Conservation (phyloP, 1,140 invertebrate genomes). For the Neodiprion lecontei region DNA sequence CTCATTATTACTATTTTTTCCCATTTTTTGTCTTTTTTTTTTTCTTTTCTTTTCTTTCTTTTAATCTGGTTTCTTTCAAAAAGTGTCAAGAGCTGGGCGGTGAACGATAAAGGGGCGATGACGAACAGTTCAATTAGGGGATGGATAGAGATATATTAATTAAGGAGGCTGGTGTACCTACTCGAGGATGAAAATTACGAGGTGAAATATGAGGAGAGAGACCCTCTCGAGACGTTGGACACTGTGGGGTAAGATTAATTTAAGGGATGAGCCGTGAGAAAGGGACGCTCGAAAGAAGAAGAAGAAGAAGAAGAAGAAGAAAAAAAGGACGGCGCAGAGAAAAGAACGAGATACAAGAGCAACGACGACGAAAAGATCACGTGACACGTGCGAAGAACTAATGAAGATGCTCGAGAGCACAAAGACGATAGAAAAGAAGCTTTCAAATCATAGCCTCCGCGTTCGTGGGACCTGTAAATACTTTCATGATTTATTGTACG, state of each 20-base stretch:
- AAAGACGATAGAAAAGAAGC: too few relatives aligned
- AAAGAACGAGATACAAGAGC: background rate
- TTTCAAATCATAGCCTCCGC: too few relatives aligned
- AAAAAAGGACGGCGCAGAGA: background rate
- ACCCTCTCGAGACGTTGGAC: background rate
- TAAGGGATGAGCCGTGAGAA: background rate
- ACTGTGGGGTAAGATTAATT: background rate
- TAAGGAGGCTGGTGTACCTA: background rate
- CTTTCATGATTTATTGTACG: too few relatives aligned
- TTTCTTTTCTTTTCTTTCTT: too few relatives aligned
- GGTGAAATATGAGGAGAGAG: background rate
- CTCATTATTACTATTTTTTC: too few relatives aligned
- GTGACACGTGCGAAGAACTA: background rate
- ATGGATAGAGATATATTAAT: background rate
- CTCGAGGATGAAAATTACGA: background rate
- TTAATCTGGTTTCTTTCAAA: background rate
- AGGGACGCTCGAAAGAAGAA: background rate
- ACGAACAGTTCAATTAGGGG: constrained; percentile 5
- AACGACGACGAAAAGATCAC: background rate
- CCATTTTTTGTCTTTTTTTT: too few relatives aligned
- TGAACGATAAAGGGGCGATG: background rate
- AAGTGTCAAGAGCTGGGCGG: background rate
- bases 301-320: background rate
- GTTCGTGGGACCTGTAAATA: too few relatives aligned
- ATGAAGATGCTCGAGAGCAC: too few relatives aligned